Evolutionary conservation across 2,113 vertebrate species (phyloP).

Genomic region (Trogon melanurus): DNA sequence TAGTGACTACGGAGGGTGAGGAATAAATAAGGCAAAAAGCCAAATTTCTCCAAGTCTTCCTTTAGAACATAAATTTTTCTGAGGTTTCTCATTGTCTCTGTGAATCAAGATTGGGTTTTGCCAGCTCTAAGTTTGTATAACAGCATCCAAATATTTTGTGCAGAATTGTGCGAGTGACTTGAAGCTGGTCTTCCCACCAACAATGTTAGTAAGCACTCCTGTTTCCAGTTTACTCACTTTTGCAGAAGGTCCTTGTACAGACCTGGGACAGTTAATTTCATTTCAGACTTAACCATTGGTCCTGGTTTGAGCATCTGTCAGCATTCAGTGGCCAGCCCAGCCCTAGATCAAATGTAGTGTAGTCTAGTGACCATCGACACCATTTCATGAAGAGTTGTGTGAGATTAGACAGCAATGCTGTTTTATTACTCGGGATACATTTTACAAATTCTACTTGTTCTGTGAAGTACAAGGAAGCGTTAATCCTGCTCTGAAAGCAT

Average conservation of each 20-base stretch:
- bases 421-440: not conserved
- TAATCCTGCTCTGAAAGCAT: not conserved
- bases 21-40: not conserved
- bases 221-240: not conserved
- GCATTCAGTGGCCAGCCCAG: too few species aligned
- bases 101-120: not conserved
- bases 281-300: not conserved
- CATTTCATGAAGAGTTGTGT: not conserved
- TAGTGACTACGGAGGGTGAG: not conserved
- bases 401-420: not conserved
- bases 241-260: not conserved
- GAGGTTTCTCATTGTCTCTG: not conserved
- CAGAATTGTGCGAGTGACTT: not conserved
- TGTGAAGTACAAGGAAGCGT: not conserved
- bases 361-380: not conserved
- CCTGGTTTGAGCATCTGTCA: too few species aligned
- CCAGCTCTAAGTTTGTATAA: not conserved
- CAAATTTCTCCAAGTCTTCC: not conserved
- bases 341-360: too few species aligned
- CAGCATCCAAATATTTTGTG: not conserved
- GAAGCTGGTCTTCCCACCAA: not conserved
- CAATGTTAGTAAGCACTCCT: not conserved
- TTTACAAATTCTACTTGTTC: not conserved
- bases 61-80: not conserved
- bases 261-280: not conserved